Evolutionary conservation across 2,888 invertebrate genomes (phyloP).

Genomic region (Zygogramma bicolorata): DNA sequence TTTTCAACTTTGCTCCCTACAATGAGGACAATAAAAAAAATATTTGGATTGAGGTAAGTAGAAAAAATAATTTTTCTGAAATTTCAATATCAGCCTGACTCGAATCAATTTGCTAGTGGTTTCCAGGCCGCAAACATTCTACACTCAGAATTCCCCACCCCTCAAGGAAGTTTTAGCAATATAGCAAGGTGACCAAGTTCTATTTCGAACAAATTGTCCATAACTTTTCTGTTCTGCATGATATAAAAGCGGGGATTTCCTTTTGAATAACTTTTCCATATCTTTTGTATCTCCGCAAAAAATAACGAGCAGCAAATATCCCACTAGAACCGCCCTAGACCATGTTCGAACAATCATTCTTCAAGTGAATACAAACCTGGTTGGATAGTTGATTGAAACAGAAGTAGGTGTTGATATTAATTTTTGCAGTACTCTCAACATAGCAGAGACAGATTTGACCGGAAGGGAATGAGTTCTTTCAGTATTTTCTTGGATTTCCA

Average conservation of each 20-base stretch:
- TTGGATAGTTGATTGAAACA: background rate
- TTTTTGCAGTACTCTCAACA: background rate
- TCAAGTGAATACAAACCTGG: background rate
- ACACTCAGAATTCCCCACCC: slow-evolving; percentile 7
- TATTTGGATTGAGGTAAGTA: too few relatives aligned
- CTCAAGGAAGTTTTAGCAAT: slow-evolving; percentile 24
- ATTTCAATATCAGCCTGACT: background rate
- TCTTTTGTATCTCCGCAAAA: slow-evolving; percentile 30
- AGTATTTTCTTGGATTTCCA: background rate
- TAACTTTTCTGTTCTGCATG: slow-evolving; percentile 37
- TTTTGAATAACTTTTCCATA: slow-evolving; percentile 31
- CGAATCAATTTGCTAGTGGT: background rate
- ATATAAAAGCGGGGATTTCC: slow-evolving; percentile 32
- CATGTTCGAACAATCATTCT: slow-evolving; percentile 17
- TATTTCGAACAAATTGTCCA: slow-evolving; percentile 34
- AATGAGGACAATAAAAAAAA: too few relatives aligned
- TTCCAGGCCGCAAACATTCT: background rate
- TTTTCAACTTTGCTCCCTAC: too few relatives aligned
- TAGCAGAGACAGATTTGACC: background rate
- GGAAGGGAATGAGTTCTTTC: background rate
- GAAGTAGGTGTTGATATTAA: background rate
- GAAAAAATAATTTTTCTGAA: too few relatives aligned
- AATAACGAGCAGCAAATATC: slow-evolving; percentile 31
- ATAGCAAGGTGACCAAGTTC: slow-evolving; percentile 27
- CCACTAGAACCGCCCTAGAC: slow-evolving; percentile 25